phyloP scores from a whole-genome alignment of 2,113 vertebrate genomes.

The Propithecus coquereli region DNA sequence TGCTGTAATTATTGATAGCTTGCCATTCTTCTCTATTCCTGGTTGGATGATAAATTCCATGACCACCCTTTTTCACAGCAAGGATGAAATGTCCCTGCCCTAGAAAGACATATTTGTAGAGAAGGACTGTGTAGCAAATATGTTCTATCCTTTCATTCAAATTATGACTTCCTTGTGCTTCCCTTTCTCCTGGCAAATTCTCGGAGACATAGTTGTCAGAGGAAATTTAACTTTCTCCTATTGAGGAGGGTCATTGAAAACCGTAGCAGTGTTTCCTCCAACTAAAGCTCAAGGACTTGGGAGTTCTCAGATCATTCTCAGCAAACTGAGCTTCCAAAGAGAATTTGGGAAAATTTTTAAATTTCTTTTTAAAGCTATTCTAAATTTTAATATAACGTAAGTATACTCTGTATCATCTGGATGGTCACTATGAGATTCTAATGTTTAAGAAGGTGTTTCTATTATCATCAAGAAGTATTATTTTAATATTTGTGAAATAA shows the following conservation, averaged over 20 bases:
- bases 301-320: background rate
- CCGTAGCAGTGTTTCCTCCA: background rate
- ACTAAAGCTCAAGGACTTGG: background rate
- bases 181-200: background rate
- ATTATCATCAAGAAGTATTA: background rate
- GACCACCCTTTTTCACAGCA: background rate
- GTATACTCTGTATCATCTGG: background rate
- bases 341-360: background rate
- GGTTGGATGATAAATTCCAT: background rate
- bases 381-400: background rate
- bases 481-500: slow-evolving; percentile 2
- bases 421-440: background rate
- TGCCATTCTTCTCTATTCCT: background rate
- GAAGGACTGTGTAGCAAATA: background rate
- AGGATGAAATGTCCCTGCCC: background rate
- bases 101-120: background rate
- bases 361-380: background rate
- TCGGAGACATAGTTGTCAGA: background rate
- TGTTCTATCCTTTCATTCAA: background rate
- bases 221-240: background rate
- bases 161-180: background rate
- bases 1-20: background rate
- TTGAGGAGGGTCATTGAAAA: background rate
- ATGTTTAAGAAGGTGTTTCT: background rate
- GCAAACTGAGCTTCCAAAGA: background rate